Evolutionary conservation across 2,113 vertebrate genomes (phyloP).

Genomic region (Donacobius atricapilla): DNA sequence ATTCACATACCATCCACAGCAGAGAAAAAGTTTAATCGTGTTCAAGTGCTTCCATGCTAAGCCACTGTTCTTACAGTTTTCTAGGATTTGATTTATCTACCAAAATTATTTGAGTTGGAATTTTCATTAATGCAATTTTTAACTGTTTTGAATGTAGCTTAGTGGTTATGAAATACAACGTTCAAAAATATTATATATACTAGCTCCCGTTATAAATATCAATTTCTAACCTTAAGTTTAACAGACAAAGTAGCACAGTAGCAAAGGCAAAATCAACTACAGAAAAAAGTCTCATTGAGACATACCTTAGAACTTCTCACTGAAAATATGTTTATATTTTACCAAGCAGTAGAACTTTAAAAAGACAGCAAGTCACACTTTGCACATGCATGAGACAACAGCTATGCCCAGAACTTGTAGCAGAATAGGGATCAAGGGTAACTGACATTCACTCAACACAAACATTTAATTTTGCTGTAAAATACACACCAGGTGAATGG

Average conservation of each 20-base stretch:
- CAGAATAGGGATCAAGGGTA: neutral
- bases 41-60: neutral
- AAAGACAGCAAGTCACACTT: neutral
- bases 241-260: neutral
- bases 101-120: neutral
- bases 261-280: neutral
- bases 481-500: neutral
- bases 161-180: neutral
- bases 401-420: neutral
- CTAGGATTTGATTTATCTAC: neutral
- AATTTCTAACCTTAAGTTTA: neutral
- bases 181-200: neutral
- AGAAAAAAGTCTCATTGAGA: neutral
- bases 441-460: neutral
- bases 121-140: neutral
- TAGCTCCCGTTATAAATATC: neutral
- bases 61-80: neutral
- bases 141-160: neutral
- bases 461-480: neutral
- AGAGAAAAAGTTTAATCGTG: neutral
- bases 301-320: neutral
- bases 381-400: conserved; percentile 11
- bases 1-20: neutral
- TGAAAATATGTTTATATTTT: neutral
- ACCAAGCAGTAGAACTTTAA: neutral